Conservation (phyloP, 2,888 invertebrate genomes). For the Oligia latruncula region DNA sequence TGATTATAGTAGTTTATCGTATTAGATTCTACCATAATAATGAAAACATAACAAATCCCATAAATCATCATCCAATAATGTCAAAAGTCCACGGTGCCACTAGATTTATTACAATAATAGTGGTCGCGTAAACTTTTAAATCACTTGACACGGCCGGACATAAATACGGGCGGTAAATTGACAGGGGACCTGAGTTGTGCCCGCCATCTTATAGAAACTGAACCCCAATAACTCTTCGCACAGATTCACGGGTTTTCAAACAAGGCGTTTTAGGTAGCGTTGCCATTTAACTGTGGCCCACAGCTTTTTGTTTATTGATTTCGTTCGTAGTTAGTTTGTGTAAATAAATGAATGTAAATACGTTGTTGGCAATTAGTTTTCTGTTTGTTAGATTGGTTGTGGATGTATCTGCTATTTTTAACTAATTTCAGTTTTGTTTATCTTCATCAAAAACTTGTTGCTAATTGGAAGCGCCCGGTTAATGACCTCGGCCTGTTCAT, state of each 20-base stretch:
- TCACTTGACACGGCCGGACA: conserved; percentile 65
- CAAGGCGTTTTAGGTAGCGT: conserved; percentile 77
- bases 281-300: conserved; percentile 63
- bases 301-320: conserved; percentile 53
- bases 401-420: conserved; percentile 8
- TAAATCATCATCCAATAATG: conserved; percentile 42
- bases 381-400: conserved; percentile 29
- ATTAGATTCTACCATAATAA: conserved; percentile 22
- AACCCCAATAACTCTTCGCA: conserved; percentile 82
- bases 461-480: background rate
- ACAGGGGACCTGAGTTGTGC: conserved; percentile 83
- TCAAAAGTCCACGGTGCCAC: conserved; percentile 18
- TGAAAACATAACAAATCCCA: conserved; percentile 23
- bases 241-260: conserved; percentile 83
- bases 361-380: conserved; percentile 49
- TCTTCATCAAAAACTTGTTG: background rate
- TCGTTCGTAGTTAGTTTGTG: conserved; percentile 35
- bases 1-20: background rate
- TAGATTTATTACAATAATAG: conserved; percentile 62
- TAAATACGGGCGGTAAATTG: conserved; percentile 79
- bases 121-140: conserved; percentile 62
- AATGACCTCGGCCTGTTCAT: background rate
- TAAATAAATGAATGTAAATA: conserved; percentile 23
- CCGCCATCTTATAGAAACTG: conserved; percentile 78
- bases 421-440: background rate